Percentiles rank a stretch among this genome's conserved stretches.
Conservation (phyloP, 2,888 invertebrate species). For the Strigamia maritima region DNA sequence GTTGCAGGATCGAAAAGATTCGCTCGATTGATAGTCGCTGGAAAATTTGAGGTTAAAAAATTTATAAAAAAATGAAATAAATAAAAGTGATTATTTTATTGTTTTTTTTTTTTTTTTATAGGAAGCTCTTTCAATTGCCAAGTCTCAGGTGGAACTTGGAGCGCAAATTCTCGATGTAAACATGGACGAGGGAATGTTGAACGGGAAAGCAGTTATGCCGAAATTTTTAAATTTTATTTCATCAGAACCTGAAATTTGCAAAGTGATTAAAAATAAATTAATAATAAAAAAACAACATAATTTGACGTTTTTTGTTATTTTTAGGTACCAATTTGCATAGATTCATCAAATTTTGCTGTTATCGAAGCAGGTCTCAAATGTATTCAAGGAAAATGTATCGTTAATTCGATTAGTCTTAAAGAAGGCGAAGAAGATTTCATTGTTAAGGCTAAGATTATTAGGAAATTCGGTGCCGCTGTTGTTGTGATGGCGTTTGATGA, state of each 20-base stretch:
- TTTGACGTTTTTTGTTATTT: slow-evolving; percentile 13
- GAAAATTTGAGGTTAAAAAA: slow-evolving; percentile 56
- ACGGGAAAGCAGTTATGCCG: slow-evolving; percentile 57
- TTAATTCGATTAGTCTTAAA: slow-evolving; percentile 61
- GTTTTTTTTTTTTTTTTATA: slow-evolving; percentile 46
- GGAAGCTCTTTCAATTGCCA: slow-evolving; percentile 58
- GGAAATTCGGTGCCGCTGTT: slow-evolving; percentile 58
- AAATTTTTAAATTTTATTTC: slow-evolving; percentile 59
- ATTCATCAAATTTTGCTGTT: slow-evolving; percentile 60
- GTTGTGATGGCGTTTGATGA: slow-evolving; percentile 64
- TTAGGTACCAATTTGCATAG: slow-evolving; percentile 59
- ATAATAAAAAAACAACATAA: background rate
- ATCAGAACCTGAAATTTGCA: slow-evolving; percentile 60
- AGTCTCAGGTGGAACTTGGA: slow-evolving; percentile 59
- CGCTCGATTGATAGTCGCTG: slow-evolving; percentile 56
- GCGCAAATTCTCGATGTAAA: slow-evolving; percentile 61
- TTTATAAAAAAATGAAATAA: background rate
- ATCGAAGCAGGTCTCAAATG: slow-evolving; percentile 60
- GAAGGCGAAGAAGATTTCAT: slow-evolving; percentile 60
- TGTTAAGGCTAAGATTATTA: slow-evolving; percentile 56
- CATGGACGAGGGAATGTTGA: slow-evolving; percentile 61
- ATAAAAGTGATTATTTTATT: background rate
- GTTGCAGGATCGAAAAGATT: slow-evolving; percentile 60
- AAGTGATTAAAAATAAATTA: slow-evolving; percentile 48
- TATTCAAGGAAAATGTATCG: slow-evolving; percentile 59